Base-by-base conservation (phyloP, 2,888 invertebrate genomes). In the Operophtera brumata region DNA sequence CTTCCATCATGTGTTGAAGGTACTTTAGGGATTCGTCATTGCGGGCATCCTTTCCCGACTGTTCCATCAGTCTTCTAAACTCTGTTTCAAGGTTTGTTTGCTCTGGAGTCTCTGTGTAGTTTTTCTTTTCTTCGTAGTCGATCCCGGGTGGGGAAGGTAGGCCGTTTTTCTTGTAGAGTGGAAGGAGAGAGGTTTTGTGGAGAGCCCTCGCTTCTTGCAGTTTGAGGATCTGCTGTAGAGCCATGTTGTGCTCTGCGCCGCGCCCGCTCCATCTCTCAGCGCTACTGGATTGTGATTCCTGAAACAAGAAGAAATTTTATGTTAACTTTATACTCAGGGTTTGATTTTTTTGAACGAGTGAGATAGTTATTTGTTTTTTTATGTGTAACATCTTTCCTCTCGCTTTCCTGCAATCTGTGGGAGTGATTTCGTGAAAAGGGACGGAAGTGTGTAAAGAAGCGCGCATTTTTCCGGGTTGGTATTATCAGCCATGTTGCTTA, bases 211-310 rank as follows among this genome's bases (percentile, higher is more conserved):
- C 97, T 91, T 96, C 96, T 75, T 95, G 95, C 74, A 97, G 96
- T 72, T 96, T 93, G 72, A 97, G 93, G 83, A 97, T 97, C 89
- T 97, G 97, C 83, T 97, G 96, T 66, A 97, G 92, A 68, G 97
- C 96, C 88, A 97, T 92, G 78, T 95, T 95, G 91, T 97, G 97
- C 88, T 97, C 97, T 81, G 97, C 95, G 70, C 94, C 95, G 80
- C 95, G 95, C 78, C 96, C 94, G 75, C 94, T 94, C 97, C 97
- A 97, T 92, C 95, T 93, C 91, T 96, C 96, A 85, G 96, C 92
- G 77, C 95, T 92, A 82, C 93, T 93, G 71, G 96, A 94, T 86
- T 95, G 93, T 71, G 94, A 92, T 91, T 96, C 96, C 96, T 96
- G 91, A 4, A 91, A 92, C 83, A 89, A 86, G n/a, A 67, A 68